Base-by-base conservation (phyloP, 2,888 invertebrate species). In the Diachrysia chrysitis region DNA sequence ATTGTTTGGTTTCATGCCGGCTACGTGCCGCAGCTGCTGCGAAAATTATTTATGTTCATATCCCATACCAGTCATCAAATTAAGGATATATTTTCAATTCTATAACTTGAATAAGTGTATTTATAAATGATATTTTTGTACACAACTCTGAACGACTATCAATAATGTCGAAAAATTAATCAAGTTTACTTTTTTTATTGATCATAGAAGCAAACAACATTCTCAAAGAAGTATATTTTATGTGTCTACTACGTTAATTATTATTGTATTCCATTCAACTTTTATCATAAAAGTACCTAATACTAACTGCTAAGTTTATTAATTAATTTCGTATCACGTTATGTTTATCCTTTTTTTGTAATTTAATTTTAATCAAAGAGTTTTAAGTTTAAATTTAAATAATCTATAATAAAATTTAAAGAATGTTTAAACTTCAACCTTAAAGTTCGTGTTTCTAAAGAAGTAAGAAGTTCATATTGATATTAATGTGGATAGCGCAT, bases 11-110 rank as follows among this genome's bases (percentile, higher is more conserved):
- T 78, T 59, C 56, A 63, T 21, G 42, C 54, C 25, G 48, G 67
- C 58, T 71, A 74, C 68, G 75, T 71, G 79, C 66, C 58, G 51
- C 79, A 78, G 75, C 69, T 75, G 75, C 63, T 63, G 16, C 54
- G 63, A 42, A 54, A 37, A 46, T 51, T 51, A 61, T 23, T 42
- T 58, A 61, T 60, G 32, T 16, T 58, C 29, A 29, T 37, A 65
- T 58, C 53, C 10, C 37, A 71, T 61, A 17, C 17, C 25, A 32
- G 12, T n/a, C 10, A 23, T 58, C 25, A 19, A 42, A 55, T 77
- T 61, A 14, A 48, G 9, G 37, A 48, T 32, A 10, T 32, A 59
- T 1, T 21, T 21, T 17, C 37, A 70, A 16, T 19, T 42, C 12
- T 10, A 21, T 25, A 25, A 5, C 19, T n/a, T 16, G n/a, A 42